Conservation (phyloP, 2,797 vertebrate species). For the Ceyx erithaca region DNA sequence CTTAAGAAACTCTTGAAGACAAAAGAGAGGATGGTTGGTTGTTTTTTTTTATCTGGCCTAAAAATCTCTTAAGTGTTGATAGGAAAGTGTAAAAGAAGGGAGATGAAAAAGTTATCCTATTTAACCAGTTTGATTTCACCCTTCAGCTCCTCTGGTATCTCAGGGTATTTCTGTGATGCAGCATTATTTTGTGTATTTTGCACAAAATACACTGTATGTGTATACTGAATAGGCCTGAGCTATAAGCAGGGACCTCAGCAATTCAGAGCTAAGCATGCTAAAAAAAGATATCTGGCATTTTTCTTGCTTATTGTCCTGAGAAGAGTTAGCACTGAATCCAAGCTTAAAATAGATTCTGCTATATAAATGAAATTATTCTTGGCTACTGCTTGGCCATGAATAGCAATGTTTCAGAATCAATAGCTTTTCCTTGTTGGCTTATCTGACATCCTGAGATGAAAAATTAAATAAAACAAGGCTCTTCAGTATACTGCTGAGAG, state of each 20-base stretch:
- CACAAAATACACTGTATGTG: neutral
- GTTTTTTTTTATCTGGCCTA: neutral
- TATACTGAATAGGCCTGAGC: neutral
- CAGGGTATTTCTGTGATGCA: neutral
- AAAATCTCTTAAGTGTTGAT: neutral
- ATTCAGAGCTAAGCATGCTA: neutral
- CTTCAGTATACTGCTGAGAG: neutral
- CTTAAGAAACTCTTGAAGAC: neutral
- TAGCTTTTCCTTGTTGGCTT: constrained; percentile 30
- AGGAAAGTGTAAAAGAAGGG: neutral
- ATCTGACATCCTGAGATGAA: constrained; percentile 31
- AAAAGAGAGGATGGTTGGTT: neutral
- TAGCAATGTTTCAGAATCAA: constrained; percentile 23
- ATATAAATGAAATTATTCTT: constrained; percentile 44
- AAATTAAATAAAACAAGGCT: constrained; percentile 8
- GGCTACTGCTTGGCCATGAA: neutral
- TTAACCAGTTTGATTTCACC: neutral
- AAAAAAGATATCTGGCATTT: neutral
- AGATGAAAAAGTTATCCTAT: neutral
- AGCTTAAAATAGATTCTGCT: constrained; percentile 42
- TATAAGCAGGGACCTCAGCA: neutral
- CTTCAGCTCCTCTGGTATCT: neutral
- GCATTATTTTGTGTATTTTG: neutral
- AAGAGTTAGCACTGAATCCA: constrained; percentile 14
- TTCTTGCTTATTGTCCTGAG: neutral